These are phyloP conservation scores for Ennomos quercinarius DNA, from an alignment of 2,888 invertebrate species.

Conservation along the genomic window DNA sequence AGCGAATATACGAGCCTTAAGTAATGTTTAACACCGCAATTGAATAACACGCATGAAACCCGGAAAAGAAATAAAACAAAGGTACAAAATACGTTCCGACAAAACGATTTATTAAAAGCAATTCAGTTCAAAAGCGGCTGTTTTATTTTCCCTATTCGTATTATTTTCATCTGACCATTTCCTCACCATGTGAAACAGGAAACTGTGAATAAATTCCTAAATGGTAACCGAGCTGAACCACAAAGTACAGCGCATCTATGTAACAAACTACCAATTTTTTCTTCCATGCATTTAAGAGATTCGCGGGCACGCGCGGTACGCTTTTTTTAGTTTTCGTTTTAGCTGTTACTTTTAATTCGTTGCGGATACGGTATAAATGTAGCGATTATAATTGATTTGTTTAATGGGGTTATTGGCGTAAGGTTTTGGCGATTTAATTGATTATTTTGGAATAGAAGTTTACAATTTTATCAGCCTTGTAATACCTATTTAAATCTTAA, in stretches of 20 bases:
- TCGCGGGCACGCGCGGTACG: constrained; percentile 21
- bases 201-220: constrained; percentile 15
- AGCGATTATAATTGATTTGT: constrained; percentile 24
- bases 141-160: neutral
- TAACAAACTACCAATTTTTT: constrained; percentile 12
- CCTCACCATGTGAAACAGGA: neutral
- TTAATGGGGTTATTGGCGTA: constrained; percentile 19
- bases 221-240: constrained; percentile 21
- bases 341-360: constrained; percentile 19
- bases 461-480: no score
- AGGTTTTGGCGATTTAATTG: neutral
- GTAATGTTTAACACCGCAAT: no score
- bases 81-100: constrained; percentile 1
- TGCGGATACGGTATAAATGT: constrained; percentile 18
- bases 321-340: constrained; percentile 21
- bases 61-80: neutral
- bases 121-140: constrained; percentile 10
- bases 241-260: constrained; percentile 11
- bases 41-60: no score
- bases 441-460: neutral
- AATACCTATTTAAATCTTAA: no score
- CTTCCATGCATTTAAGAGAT: constrained; percentile 23
- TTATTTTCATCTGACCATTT: constrained; percentile 6
- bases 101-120: constrained; percentile 7
- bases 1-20: no score